Evolutionary conservation across 2,113 vertebrate genomes (phyloP).

Genomic region (Rhinolophus ferrumequinum): DNA sequence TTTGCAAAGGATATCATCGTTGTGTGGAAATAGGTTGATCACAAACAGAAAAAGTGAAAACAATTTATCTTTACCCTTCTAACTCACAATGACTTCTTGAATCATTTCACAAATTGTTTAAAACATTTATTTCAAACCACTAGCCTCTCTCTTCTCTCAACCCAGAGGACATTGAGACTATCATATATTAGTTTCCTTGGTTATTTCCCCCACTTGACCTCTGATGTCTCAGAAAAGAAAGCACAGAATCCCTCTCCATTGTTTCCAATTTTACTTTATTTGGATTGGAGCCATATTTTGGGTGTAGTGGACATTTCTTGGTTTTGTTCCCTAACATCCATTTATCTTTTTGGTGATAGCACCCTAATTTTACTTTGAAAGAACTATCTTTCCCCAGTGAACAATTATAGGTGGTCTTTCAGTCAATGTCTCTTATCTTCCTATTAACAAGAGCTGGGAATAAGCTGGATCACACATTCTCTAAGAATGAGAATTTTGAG

Average conservation of each 20-base stretch:
- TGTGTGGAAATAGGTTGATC: not conserved
- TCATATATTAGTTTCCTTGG: not conserved
- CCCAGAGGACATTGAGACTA: not conserved
- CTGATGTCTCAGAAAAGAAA: not conserved
- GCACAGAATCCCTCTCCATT: not conserved
- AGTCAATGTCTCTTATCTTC: not conserved
- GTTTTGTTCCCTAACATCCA: not conserved
- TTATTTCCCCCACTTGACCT: not conserved
- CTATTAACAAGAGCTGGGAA: not conserved
- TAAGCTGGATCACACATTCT: not conserved
- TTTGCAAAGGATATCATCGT: not conserved
- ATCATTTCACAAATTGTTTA: not conserved
- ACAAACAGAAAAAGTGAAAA: not conserved
- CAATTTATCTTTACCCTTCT: not conserved
- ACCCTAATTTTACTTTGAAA: not conserved
- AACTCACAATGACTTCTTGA: not conserved
- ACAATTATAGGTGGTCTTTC: not conserved
- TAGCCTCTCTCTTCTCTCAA: not conserved
- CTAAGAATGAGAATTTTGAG: not conserved
- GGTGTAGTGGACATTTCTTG: not conserved
- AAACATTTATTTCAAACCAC: not conserved
- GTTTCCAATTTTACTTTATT: not conserved
- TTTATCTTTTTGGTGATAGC: not conserved
- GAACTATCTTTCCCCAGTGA: not conserved
- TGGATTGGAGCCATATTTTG: not conserved